These are phyloP conservation scores for Drosophila prosaltans DNA, from an alignment of 1,140 invertebrate species.

Conservation along the genomic window DNA sequence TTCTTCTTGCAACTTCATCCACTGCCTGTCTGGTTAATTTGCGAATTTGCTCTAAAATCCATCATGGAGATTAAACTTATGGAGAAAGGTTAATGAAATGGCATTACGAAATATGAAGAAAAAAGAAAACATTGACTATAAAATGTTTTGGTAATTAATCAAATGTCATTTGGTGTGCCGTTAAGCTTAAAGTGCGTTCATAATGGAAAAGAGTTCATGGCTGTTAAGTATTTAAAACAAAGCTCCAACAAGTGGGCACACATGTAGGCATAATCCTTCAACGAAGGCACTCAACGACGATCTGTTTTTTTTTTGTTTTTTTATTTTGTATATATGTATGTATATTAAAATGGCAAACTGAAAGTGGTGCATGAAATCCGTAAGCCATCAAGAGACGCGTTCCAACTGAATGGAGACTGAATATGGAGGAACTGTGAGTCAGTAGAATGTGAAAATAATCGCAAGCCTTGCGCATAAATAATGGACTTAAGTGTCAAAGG, in stretches of 20 bases:
- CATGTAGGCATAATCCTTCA: conserved; percentile 16
- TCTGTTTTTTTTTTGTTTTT: not conserved
- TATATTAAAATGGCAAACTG: conserved; percentile 46
- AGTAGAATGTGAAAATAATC: conserved; percentile 75
- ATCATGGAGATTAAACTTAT: not conserved
- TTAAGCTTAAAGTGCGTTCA: conserved; percentile 74
- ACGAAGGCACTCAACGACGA: conserved; percentile 57
- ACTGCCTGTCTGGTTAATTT: conserved; percentile 16
- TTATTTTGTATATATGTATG: too few relatives aligned
- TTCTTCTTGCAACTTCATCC: too few relatives aligned
- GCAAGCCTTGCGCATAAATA: conserved; percentile 76
- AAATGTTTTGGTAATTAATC: conserved; percentile 63
- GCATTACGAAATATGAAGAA: conserved; percentile 26
- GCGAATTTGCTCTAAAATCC: conserved; percentile 6
- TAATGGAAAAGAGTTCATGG: conserved; percentile 32
- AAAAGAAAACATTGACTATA: not conserved
- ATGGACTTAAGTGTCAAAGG: conserved; percentile 80
- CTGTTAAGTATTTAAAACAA: conserved; percentile 52
- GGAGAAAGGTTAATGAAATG: conserved; percentile 13
- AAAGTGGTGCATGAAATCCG: conserved; percentile 63
- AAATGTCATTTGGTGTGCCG: conserved; percentile 57
- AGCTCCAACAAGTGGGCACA: conserved; percentile 50
- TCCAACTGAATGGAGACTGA: too few relatives aligned
- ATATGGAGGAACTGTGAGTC: conserved; percentile 35
- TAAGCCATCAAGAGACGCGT: conserved; percentile 23